Conservation (phyloP, 1,140 invertebrate genomes). For the Vollenhovia emeryi region DNA sequence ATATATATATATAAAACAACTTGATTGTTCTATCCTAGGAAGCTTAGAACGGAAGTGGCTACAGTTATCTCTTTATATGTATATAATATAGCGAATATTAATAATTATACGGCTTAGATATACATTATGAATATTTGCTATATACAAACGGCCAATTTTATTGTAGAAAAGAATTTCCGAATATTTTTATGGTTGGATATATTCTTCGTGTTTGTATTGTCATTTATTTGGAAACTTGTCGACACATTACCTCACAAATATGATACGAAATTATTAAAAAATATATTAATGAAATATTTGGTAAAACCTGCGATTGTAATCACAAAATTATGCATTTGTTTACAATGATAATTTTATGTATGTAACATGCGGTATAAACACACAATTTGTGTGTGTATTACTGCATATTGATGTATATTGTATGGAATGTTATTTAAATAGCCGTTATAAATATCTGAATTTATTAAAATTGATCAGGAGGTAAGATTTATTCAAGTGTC, state of each 20-base stretch:
- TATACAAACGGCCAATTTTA: neutral
- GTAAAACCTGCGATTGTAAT: neutral
- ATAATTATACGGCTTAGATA: slow-evolving; percentile 18
- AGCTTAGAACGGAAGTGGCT: neutral
- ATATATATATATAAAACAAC: slow-evolving; percentile 22
- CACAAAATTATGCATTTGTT: slow-evolving; percentile 37
- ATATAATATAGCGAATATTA: slow-evolving; percentile 25
- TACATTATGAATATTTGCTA: slow-evolving; percentile 31
- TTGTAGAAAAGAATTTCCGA: neutral
- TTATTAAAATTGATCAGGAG: slow-evolving; percentile 26
- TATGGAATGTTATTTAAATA: slow-evolving; percentile 43
- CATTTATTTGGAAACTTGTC: neutral
- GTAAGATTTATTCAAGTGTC: slow-evolving; percentile 16
- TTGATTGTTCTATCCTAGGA: slow-evolving; percentile 26
- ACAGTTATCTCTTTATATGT: slow-evolving; percentile 32
- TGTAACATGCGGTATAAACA: slow-evolving; percentile 54
- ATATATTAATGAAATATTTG: neutral
- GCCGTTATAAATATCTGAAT: slow-evolving; percentile 39
- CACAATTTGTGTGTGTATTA: slow-evolving; percentile 51
- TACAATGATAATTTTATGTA: slow-evolving; percentile 51
- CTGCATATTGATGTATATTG: slow-evolving; percentile 29
- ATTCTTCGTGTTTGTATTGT: slow-evolving; percentile 1
- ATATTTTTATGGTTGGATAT: slow-evolving; percentile 15
- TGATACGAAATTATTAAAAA: slow-evolving; percentile 1
- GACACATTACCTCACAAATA: slow-evolving; percentile 4